Evolutionary conservation across 2,888 invertebrate species (phyloP).

Genomic region (Troglohyphantes excavatus): DNA sequence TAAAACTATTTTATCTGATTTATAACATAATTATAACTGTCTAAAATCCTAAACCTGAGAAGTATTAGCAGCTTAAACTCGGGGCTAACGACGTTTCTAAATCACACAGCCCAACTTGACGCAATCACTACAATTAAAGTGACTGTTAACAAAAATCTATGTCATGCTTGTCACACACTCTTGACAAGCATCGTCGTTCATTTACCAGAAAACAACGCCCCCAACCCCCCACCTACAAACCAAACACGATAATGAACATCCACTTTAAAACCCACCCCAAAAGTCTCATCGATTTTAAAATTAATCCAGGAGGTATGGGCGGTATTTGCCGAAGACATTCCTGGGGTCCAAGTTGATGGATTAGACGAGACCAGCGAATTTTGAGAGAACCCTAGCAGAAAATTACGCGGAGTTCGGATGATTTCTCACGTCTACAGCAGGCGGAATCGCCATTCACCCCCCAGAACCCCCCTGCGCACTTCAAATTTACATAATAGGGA

Average conservation of each 20-base stretch:
- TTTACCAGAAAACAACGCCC: constrained; percentile 38
- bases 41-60: too few species aligned
- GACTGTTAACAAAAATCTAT: not conserved
- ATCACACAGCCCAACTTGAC: not conserved
- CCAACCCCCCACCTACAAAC: not conserved
- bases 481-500: constrained; percentile 64
- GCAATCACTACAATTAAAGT: not conserved
- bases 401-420: constrained; percentile 63
- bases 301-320: constrained; percentile 58
- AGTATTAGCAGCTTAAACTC: too few species aligned
- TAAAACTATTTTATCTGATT: too few species aligned
- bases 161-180: not conserved
- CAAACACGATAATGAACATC: constrained; percentile 40
- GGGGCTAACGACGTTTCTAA: not conserved
- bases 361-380: constrained; percentile 51
- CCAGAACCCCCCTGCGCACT: not conserved
- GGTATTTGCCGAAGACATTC: constrained; percentile 65
- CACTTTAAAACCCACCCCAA: constrained; percentile 24
- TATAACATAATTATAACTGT: too few species aligned
- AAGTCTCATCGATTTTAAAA: constrained; percentile 62
- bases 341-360: constrained; percentile 48
- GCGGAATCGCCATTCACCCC: constrained; percentile 18
- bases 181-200: constrained; percentile 7
- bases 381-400: constrained; percentile 49
- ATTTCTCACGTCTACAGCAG: constrained; percentile 60